Conservation (phyloP, 2,888 invertebrate genomes). For the Branchipolynoe longqiensis region DNA sequence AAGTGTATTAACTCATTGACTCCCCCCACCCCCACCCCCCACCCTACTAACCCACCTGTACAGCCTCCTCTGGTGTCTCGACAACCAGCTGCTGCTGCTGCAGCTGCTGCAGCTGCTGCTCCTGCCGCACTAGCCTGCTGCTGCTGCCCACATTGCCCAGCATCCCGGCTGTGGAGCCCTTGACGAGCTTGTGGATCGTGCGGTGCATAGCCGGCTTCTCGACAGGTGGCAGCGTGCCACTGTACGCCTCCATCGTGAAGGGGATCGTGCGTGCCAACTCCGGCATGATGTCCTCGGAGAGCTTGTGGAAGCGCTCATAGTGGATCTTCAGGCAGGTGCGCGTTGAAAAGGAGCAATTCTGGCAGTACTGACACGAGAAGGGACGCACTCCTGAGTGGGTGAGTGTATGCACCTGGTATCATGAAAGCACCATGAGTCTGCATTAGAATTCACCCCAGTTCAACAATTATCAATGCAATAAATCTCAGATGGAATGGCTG, state of each 20-base stretch:
- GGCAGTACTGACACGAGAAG: constrained; percentile 86
- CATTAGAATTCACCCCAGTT: no score
- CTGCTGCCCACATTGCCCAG: neutral
- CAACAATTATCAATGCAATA: no score
- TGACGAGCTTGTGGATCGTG: neutral
- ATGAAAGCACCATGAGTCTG: neutral
- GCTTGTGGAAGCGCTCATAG: constrained; percentile 88
- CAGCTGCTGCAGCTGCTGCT: no score
- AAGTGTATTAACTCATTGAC: no score
- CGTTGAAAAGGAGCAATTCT: constrained; percentile 88
- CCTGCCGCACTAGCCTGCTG: neutral
- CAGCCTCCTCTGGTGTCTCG: neutral
- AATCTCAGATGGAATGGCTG: no score
- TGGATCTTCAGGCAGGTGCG: constrained; percentile 90
- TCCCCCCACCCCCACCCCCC: neutral
- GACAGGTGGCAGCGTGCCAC: neutral
- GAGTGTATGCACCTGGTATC: constrained; percentile 85
- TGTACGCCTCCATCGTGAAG: constrained; percentile 88
- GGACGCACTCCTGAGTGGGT: constrained; percentile 90
- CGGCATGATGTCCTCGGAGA: constrained; percentile 87
- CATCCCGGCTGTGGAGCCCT: neutral
- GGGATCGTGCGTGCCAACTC: constrained; percentile 88
- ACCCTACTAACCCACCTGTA: neutral
- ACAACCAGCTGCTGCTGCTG: neutral
- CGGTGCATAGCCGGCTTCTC: neutral